Evolutionary conservation across 2,797 vertebrate species (phyloP).

Genomic region (Arnoldichthys spilopterus): DNA sequence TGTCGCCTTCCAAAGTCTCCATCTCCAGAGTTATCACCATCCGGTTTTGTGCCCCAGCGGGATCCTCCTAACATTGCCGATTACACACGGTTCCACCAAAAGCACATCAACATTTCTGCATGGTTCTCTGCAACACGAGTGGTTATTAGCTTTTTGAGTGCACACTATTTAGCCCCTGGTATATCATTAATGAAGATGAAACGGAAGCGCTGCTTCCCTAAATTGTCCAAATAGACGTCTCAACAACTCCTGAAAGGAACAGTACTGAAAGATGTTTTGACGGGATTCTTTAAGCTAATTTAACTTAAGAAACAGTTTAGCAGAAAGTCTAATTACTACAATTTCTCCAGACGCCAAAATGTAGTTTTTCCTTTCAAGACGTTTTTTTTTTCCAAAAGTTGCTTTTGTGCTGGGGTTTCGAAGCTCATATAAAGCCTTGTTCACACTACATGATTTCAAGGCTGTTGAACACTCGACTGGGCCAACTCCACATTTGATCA

Average conservation of each 20-base stretch:
- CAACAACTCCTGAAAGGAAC: background rate
- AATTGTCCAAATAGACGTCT: background rate
- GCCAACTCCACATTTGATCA: no score
- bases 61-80: conserved; percentile 11
- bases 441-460: no score
- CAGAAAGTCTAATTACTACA: no score
- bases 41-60: background rate
- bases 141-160: conserved; percentile 10
- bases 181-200: background rate
- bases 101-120: background rate
- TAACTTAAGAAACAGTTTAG: background rate
- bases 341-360: no score
- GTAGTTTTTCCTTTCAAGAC: no score
- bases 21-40: conserved; percentile 15
- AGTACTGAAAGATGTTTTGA: background rate
- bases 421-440: no score
- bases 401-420: no score
- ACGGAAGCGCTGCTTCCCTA: background rate
- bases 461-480: no score
- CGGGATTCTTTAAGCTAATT: background rate
- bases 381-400: no score
- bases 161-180: background rate
- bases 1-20: conserved; percentile 32
- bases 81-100: background rate
- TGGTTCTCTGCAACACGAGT: background rate